Evolutionary conservation across 2,888 invertebrate species (phyloP).

Genomic region (Drosophila lutescens): DNA sequence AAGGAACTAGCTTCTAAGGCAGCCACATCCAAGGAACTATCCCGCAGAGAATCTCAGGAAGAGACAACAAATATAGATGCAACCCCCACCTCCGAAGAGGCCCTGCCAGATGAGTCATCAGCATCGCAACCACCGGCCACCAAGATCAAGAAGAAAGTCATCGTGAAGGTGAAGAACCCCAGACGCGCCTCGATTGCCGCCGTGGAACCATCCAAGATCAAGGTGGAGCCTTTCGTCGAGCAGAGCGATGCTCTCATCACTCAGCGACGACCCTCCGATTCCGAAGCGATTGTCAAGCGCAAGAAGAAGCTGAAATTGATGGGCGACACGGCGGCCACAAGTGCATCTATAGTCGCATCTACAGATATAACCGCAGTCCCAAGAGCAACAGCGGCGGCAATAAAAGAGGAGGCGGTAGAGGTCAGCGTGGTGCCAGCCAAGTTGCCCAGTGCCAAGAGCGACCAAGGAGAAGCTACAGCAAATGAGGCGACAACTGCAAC

Average conservation of each 20-base stretch:
- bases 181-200: conserved; percentile 82
- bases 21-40: not conserved
- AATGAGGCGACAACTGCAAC: conserved; percentile 41
- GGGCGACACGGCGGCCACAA: conserved; percentile 21
- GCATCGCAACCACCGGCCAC: conserved; percentile 3
- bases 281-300: conserved; percentile 79
- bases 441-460: conserved; percentile 63
- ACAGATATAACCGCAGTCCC: conserved; percentile 44
- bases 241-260: conserved; percentile 53
- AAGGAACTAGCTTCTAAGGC: not conserved
- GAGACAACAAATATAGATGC: not conserved
- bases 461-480: conserved; percentile 42
- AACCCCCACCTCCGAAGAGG: not conserved
- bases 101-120: conserved; percentile 33
- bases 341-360: conserved; percentile 17
- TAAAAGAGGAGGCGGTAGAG: conserved; percentile 63
- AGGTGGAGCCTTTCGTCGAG: conserved; percentile 63
- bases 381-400: conserved; percentile 46
- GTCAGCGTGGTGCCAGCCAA: conserved; percentile 59
- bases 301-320: conserved; percentile 73
- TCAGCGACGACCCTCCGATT: conserved; percentile 82
- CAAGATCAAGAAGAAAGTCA: conserved; percentile 63
- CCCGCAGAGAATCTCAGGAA: not conserved
- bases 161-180: conserved; percentile 58
- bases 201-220: conserved; percentile 80